Evolutionary conservation across 1,140 invertebrate genomes (phyloP).

Genomic region (Drosophila pachea): DNA sequence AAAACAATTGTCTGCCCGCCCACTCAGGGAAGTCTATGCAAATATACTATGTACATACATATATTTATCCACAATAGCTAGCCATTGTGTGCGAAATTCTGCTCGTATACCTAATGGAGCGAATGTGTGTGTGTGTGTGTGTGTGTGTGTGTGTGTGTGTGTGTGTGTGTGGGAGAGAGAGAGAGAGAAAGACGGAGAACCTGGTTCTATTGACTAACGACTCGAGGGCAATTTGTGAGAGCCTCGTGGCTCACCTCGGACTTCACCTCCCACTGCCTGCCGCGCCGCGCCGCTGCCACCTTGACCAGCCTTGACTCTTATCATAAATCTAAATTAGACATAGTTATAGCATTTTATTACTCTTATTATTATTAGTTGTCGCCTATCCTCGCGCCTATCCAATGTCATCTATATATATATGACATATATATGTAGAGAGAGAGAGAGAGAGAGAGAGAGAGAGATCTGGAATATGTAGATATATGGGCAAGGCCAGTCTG

Average conservation of each 20-base stretch:
- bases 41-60: slow-evolving; percentile 5
- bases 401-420: background rate
- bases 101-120: slow-evolving; percentile 1
- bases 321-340: slow-evolving; percentile 62
- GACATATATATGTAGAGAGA: background rate
- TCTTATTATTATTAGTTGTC: slow-evolving; percentile 21
- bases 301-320: slow-evolving; percentile 53
- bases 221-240: slow-evolving; percentile 21
- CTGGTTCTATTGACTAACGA: slow-evolving; percentile 40
- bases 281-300: background rate
- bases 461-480: background rate
- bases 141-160: background rate
- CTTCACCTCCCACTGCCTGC: too few relatives aligned
- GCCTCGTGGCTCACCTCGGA: background rate
- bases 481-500: background rate
- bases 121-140: background rate
- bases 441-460: too few relatives aligned
- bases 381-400: background rate
- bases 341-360: slow-evolving; percentile 36
- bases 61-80: background rate
- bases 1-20: slow-evolving; percentile 24
- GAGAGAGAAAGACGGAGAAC: background rate
- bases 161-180: background rate
- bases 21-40: too few relatives aligned
- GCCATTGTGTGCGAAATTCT: slow-evolving; percentile 3